A percentile compares a stretch with the other conserved stretches of the same genome.
Conservation (phyloP, 2,888 invertebrate genomes). For the Alitta virens region DNA sequence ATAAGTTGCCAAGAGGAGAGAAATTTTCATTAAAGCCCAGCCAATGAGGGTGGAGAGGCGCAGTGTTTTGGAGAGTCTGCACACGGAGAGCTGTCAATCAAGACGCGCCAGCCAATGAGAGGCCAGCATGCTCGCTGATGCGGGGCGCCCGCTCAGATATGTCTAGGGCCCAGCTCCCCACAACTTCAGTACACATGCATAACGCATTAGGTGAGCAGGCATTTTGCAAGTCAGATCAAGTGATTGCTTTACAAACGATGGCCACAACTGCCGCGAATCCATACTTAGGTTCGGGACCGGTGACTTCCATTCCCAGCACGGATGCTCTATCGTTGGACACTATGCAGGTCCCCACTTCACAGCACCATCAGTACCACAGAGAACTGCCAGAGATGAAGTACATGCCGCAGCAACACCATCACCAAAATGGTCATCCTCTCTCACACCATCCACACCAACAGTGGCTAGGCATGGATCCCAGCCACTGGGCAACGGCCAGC, state of each 20-base stretch:
- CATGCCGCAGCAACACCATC: conserved; percentile 15
- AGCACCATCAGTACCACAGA: conserved; percentile 44
- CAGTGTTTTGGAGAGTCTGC: background rate
- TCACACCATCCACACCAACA: conserved; percentile 21
- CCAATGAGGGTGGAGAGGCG: conserved; percentile 26
- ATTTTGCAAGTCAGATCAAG: conserved; percentile 44
- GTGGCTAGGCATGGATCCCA: conserved; percentile 20
- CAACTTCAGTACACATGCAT: conserved; percentile 60
- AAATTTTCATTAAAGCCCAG: conserved; percentile 17
- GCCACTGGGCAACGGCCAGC: conserved; percentile 10
- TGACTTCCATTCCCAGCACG: conserved; percentile 68
- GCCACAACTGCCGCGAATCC: conserved; percentile 77
- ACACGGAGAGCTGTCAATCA: conserved; percentile 41
- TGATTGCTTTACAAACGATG: conserved; percentile 61
- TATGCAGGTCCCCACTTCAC: conserved; percentile 52
- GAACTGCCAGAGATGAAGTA: conserved; percentile 73
- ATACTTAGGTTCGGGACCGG: conserved; percentile 80
- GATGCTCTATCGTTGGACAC: conserved; percentile 60
- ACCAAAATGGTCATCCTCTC: conserved; percentile 21
- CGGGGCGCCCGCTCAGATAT: conserved; percentile 27
- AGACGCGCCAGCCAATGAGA: conserved; percentile 36
- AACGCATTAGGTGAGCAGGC: conserved; percentile 61
- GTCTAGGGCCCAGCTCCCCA: conserved; percentile 35
- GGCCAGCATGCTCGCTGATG: conserved; percentile 17
- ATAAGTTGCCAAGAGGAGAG: conserved; percentile 21